phyloP scores from a whole-genome alignment of 2,113 vertebrate species.

The Corydoras maculifer region DNA sequence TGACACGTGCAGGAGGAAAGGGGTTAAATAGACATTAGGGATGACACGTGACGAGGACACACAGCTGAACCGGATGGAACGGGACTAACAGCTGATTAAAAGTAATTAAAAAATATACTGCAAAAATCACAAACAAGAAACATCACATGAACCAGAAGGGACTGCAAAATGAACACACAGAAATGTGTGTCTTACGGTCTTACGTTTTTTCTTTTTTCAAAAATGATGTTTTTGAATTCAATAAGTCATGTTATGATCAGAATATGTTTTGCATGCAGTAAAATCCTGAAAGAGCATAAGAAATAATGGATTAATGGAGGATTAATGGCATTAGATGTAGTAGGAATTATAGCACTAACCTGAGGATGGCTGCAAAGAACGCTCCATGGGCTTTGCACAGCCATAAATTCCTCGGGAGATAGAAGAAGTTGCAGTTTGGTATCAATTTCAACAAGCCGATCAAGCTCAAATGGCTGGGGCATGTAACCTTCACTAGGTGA shows the following conservation, averaged over 20 bases:
- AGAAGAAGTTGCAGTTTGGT: constrained; percentile 68
- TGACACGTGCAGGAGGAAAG: too few relatives aligned
- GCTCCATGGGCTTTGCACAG: constrained; percentile 46
- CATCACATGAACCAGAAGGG: too few relatives aligned
- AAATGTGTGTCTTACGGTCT: too few relatives aligned
- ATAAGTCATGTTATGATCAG: neutral
- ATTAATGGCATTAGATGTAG: neutral
- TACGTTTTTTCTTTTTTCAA: too few relatives aligned
- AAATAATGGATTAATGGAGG: constrained; percentile 1
- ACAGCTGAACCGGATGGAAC: too few relatives aligned
- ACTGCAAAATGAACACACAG: too few relatives aligned
- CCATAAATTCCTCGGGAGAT: constrained; percentile 47
- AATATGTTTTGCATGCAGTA: neutral
- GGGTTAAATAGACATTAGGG: too few relatives aligned
- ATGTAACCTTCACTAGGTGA: constrained; percentile 70
- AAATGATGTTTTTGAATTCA: neutral
- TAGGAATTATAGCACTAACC: constrained; percentile 49
- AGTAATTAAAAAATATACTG: too few relatives aligned
- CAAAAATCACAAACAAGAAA: too few relatives aligned
- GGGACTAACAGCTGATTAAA: too few relatives aligned
- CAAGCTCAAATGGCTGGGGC: constrained; percentile 62
- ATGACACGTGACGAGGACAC: too few relatives aligned
- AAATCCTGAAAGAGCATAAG: neutral
- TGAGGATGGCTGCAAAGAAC: constrained; percentile 38
- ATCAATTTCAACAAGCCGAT: constrained; percentile 74